Base-by-base conservation (phyloP, 2,113 vertebrate genomes). In the Dicrurus megarhynchus region DNA sequence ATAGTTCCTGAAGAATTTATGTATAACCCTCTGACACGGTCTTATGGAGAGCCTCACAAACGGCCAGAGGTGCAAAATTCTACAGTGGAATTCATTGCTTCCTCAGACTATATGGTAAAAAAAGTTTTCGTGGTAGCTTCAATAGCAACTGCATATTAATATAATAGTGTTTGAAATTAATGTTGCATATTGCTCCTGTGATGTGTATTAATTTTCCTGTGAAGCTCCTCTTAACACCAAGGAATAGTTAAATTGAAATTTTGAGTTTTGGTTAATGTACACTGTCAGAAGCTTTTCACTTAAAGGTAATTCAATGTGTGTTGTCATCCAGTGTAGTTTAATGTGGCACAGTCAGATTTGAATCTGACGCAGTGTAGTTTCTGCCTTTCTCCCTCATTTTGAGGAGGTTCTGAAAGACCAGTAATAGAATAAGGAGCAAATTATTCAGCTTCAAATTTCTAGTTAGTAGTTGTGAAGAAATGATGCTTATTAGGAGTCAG, bases 1-100 rank as follows among this genome's bases (percentile, higher is more conserved):
- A 53, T 92, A 99, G 99, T 99, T 96, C 99, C 99, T 76, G 99
- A 99, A 97, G 99, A 99, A 97, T 99, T 99, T 84, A 99, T 99
- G 99, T 99, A 99, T 96, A 99, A 99, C 93, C 99, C 99, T 17
- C 98, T 99, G 55, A 99, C 99, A 1, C 98, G 99, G 41, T 99
- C 99, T 19, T 99, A 99, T 0, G 99, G 99, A 23, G 99, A 99
- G 50, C 99, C 99, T 41, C 99, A 99, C 94, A 99, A 99, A 96
- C 98, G 99, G 53, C 99, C 99, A 6, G 99, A 99, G 94, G 99
- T 99, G 84, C 99, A 99, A 86, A 99, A 99, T 97, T 98, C 99
- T 94, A 99, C 99, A 0, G 99, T 99, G 92, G 99, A 99, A 96
- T 99, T 99, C 97, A 99, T 99, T 60, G 99, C 99, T 88, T 99